These are phyloP conservation scores for Montipora cactus DNA, from an alignment of 64 coral and sea anemone species.

Conservation along the genomic window DNA sequence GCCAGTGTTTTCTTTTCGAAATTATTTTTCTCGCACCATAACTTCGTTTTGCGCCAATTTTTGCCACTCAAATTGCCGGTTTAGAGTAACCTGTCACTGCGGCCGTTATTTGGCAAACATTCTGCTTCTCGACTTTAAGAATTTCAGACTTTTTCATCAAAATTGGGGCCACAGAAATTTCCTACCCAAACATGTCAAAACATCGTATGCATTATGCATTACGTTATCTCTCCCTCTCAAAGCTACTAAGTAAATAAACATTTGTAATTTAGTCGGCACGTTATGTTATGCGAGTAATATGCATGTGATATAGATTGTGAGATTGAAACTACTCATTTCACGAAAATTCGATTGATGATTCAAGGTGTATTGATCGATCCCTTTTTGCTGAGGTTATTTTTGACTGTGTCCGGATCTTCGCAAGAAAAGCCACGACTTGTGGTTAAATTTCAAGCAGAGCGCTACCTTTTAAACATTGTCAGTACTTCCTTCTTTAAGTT, in stretches of 20 bases:
- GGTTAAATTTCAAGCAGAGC: neutral
- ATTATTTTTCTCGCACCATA: slow-evolving; percentile 8
- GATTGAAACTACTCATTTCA: neutral
- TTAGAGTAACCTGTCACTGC: neutral
- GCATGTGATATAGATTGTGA: neutral
- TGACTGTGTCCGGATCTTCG: neutral
- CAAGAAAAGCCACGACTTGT: neutral
- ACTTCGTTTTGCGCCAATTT: neutral
- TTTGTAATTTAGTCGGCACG: slow-evolving; percentile 6
- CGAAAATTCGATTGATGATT: neutral
- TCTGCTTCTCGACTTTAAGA: neutral
- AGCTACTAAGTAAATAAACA: slow-evolving; percentile 49
- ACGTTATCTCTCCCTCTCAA: slow-evolving; percentile 30
- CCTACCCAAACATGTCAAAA: neutral
- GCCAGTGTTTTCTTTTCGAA: neutral
- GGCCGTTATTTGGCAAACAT: neutral
- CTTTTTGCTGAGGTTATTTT: neutral
- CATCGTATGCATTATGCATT: slow-evolving; percentile 30
- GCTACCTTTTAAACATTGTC: neutral
- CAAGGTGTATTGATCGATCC: neutral
- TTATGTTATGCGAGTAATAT: neutral
- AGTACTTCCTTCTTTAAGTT: neutral
- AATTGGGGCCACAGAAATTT: slow-evolving; percentile 38
- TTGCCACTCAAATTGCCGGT: neutral
- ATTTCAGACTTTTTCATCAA: neutral